Evolutionary conservation across 2,797 vertebrate genomes (phyloP).

Genomic region (Phylloscopus collybita): DNA sequence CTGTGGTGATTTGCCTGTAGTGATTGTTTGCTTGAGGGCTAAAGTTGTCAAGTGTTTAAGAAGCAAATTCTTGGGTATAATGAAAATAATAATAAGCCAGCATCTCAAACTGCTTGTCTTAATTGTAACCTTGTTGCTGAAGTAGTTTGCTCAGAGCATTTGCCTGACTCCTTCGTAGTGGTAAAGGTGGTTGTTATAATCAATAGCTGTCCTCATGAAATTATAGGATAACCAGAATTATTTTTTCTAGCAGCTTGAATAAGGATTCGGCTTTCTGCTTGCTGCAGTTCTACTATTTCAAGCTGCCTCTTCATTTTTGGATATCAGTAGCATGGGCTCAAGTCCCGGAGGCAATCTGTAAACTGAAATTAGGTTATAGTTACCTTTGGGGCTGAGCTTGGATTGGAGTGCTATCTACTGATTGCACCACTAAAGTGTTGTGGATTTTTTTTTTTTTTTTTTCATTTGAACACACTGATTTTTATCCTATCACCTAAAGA

Average conservation of each 20-base stretch:
- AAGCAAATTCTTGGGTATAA: not conserved
- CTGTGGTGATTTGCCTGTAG: not conserved
- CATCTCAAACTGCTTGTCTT: not conserved
- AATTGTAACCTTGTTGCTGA: not conserved
- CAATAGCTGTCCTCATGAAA: not conserved
- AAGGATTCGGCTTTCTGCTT: not conserved
- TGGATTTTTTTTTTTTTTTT: not conserved
- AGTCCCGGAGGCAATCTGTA: not conserved
- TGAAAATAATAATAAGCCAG: not conserved
- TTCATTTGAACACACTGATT: not conserved
- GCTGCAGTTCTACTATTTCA: not conserved
- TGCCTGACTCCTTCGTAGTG: not conserved
- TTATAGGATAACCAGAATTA: not conserved
- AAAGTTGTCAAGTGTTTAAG: not conserved
- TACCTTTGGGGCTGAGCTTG: not conserved
- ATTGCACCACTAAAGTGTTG: not conserved
- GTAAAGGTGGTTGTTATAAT: not conserved
- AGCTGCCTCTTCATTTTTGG: not conserved
- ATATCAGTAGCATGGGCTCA: not conserved
- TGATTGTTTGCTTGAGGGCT: not conserved
- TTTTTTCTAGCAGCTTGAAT: not conserved
- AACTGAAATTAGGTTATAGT: not conserved
- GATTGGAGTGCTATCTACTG: not conserved
- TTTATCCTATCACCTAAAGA: not conserved
- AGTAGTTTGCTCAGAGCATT: not conserved